Evolutionary conservation across 2,797 vertebrate genomes (phyloP), one percentile per base, ranked within the genome.

Genomic region (Echeneis naucrates): DNA sequence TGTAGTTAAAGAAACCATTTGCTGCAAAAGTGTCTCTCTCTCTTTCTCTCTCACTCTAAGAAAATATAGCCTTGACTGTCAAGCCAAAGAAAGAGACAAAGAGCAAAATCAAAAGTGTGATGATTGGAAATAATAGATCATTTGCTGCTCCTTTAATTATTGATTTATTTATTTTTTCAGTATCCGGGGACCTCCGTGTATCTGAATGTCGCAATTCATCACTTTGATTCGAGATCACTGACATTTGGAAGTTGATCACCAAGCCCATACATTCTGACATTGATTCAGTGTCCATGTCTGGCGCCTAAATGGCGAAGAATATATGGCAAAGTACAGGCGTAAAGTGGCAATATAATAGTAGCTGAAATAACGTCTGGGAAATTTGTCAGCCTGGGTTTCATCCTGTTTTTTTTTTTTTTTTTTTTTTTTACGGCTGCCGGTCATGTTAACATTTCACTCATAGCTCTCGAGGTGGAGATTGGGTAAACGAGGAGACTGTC

Each of bases 121-220:
- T 78, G 57, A 68, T 70, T 72, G 51, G 56, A 65, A 72, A 51
- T 53, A 26, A 45, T 82, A 67, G 73, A 44, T 60, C 52, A 68
- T 59, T 47, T 51, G 57, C 57, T 70, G 45, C 69, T 65, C 59
- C 40, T 52, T 3, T 23, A 54, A 51, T 53, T 32, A 65, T 37
- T 17, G 45, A 54, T 1, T n/a, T 40, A 1, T 19, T 0, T 8
- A 17, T 45, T 33, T 35, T 35, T 37, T 30, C 24, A 19, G 21
- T 47, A 51, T 62, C 65, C 70, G n/a, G 16, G 53, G 42, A 71
- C 63, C 14, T 75, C 19, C 27, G 13, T 23, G 40, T 38, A 40
- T 76, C 40, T 73, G 54, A 83, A 74, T 75, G 59, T 64, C 57
- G 75, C 21, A 76, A 63, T 80, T 64, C 72, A 81, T 82, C 64